Conservation (phyloP, 2,797 vertebrate genomes). For the Uromys caudimaculatus region DNA sequence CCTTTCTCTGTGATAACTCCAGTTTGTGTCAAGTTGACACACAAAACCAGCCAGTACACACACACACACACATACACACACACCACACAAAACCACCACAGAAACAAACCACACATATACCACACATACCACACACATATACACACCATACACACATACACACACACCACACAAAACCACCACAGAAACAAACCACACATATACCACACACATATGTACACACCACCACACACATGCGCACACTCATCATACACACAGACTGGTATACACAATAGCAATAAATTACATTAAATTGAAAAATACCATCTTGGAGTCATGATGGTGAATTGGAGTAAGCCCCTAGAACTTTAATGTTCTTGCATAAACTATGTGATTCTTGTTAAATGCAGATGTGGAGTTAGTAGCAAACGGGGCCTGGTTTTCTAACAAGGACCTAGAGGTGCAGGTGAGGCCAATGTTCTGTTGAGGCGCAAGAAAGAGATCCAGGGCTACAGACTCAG, state of each 20-base stretch:
- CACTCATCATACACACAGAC: not conserved
- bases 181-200: not conserved
- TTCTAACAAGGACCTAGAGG: not conserved
- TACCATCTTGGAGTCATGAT: not conserved
- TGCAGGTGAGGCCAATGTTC: not conserved
- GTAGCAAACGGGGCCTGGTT: not conserved
- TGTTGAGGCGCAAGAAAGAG: not conserved
- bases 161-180: not conserved
- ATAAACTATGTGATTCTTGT: not conserved
- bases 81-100: no score
- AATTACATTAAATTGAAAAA: not conserved
- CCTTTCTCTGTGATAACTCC: no score
- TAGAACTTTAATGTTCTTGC: not conserved
- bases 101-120: not conserved
- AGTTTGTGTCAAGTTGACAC: no score
- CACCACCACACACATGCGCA: not conserved
- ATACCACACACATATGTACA: not conserved
- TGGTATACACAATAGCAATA: not conserved
- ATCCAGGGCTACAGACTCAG: not conserved
- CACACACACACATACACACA: not conserved
- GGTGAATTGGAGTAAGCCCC: not conserved
- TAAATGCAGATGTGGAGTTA: not conserved
- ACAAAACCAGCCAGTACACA: no score
- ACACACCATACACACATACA: not conserved
- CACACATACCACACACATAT: not conserved